Base-by-base conservation (phyloP, 2,797 vertebrate genomes). In the Pseudochaenichthys georgianus region DNA sequence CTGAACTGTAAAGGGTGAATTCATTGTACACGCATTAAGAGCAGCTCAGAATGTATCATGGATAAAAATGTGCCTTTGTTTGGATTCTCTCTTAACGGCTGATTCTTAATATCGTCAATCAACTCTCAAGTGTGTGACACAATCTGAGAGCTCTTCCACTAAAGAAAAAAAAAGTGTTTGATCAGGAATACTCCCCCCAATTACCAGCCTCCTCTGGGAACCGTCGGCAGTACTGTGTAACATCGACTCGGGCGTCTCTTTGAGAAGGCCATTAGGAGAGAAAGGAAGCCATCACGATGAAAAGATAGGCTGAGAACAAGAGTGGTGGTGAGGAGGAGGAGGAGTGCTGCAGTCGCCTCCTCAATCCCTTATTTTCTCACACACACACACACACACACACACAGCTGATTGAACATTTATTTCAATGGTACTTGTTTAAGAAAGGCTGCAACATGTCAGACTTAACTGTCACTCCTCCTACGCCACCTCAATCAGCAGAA, bases 261-360 rank as follows among this genome's bases (percentile, higher is more conserved):
- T 52, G 71, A 81, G 82, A 74, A 74, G 75, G 74, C 85, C 81
- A 77, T 85, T 80, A 74, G 70, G 80, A 85, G 85, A 90, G 73
- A 88, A 86, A 77, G 74, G 72, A 80, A 77, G 76, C 84, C 77
- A 88, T 93, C 89, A 86, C 73, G 80, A 91, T 86, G 82, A 88
- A 75, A 73, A 77, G 85, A 76, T 64, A 80, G 21, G 50, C 53
- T 17, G 60, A 79, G 75, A 75, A 82, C 64, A 75, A 78, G 67
- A 54, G 31, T 54, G 8, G 34, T 38, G 34, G 7, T 6, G 34
- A 7, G 5, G 34, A 34, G 3, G 31, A 38, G 34, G 34, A 38
- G 34, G 34, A 38, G 34, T 3, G 17, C 57, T 17, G 41, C 43
- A 31, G 54, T 41, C 53, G 9, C 57, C 38, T 75, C 64, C 50